A percentile compares a stretch with the other conserved stretches of the same genome.
Evolutionary conservation across 2,797 vertebrate species (phyloP).

Genomic region (Cynodonichthys magdalenae): DNA sequence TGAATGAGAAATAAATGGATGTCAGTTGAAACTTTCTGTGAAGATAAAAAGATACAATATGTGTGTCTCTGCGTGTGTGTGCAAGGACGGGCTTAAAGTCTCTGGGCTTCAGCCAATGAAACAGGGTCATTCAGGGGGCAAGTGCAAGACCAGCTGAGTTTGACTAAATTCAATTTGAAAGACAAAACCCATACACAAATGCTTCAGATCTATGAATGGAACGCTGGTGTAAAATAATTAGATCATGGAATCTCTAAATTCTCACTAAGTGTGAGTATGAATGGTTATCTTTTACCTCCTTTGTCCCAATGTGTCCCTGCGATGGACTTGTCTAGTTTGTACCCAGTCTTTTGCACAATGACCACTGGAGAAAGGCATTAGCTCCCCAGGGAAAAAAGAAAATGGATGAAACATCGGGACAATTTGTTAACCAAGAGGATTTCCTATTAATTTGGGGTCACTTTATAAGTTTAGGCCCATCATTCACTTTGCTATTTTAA

Average conservation of each 20-base stretch:
- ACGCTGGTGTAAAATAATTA: conserved; percentile 20
- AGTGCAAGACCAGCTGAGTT: conserved; percentile 40
- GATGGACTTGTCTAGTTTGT: too few relatives aligned
- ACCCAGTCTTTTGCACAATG: too few relatives aligned
- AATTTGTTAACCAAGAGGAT: conserved; percentile 44
- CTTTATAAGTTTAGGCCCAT: background rate
- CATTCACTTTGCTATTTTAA: too few relatives aligned
- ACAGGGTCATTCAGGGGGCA: conserved; percentile 60
- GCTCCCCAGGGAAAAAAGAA: too few relatives aligned
- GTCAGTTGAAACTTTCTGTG: conserved; percentile 19
- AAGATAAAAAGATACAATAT: conserved; percentile 3
- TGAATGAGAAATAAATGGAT: conserved; percentile 31
- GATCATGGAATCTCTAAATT: too few relatives aligned
- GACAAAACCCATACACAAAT: conserved; percentile 37
- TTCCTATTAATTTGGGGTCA: background rate
- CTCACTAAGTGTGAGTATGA: too few relatives aligned
- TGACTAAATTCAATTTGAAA: conserved; percentile 50
- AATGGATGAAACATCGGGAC: conserved; percentile 15
- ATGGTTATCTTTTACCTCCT: too few relatives aligned
- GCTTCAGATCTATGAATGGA: conserved; percentile 31
- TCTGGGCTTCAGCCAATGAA: conserved; percentile 42
- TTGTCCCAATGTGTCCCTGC: too few relatives aligned
- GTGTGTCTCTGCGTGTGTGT: too few relatives aligned
- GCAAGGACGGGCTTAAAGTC: background rate
- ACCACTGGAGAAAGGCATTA: too few relatives aligned